Base-by-base conservation (phyloP, 2,888 invertebrate species). In the Xylota segnis region DNA sequence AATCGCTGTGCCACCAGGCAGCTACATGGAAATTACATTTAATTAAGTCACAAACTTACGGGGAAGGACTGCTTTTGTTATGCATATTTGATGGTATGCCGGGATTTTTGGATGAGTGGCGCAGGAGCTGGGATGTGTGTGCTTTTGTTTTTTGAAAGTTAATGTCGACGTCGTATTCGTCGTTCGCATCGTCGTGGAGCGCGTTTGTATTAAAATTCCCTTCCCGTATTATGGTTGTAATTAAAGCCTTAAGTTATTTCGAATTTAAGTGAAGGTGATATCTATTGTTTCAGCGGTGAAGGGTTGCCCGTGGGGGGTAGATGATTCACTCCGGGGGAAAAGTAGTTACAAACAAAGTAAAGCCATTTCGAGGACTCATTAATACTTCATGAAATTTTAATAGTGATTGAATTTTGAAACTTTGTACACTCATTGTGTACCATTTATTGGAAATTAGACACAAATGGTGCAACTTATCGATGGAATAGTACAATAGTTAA, bases 21-120 rank as follows among this genome's bases (percentile, higher is more conserved):
- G 58, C 65, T 70, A 86, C 86, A 86, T 82, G 82, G 82, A 86
- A 86, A 86, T 86, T 86, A 86, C 86, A 82, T 86, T 86, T 86
- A 86, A 86, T 86, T 86, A 86, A 86, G 86, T 86, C 86, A 66
- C 86, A 86, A 86, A 86, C 82, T 82, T 86, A 58, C 66, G 54
- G 82, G 50, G 66, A 81, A 68, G 59, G 76, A 66, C 63, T 68
- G 72, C 86, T 82, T 76, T 86, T 86, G 86, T 86, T 86, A 86
- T 82, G 86, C 82, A 86, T 86, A 86, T 77, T 86, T 82, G 82
- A 82, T 86, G 86, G 76, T 72, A 82, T 72, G 81, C 82, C 61
- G 76, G 86, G 82, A 86, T 86, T 86, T 86, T 86, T 77, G 86
- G 63, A 72, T 72, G 75, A 81, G 61, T 56, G 75, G 63, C 70